Evolutionary conservation across 2,888 invertebrate genomes (phyloP), one percentile per base, ranked within the genome.

Genomic region (Mesopsocus fuscifrons): DNA sequence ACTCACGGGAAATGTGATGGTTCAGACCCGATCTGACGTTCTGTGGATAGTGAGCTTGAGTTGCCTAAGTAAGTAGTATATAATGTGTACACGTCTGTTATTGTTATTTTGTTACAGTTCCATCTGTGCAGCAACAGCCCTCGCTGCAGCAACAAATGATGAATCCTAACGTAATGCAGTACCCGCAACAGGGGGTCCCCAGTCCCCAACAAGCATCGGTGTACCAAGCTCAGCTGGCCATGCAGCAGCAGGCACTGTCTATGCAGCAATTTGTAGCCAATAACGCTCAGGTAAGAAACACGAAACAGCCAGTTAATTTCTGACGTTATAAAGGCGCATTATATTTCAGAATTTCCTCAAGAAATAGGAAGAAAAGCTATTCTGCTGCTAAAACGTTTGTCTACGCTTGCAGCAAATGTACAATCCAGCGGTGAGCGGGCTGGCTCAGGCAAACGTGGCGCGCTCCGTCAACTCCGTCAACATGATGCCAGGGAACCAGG

Each of bases 401-500:
- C n/a, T 38, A 20, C 11, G 26, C 20, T 38, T 38, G 38, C 38
- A 38, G 38, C 38, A 38, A 11, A 3, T 38, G 17, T 38, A 38
- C 21, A 38, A 38, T 20, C 16, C 17, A 3, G 18, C 15, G 21
- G 21, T 38, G 21, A 20, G 21, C 20, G 38, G 20, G 21, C n/a
- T 38, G 20, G 38, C 17, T 38, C 16, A 15, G 17, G 33, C 17
- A n/a, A 26, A 26, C 26, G 11, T 9, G 8, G 26, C 18, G 20
- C 9, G 6, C 17, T n/a, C 20, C 13, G 33, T 16, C 15, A 33
- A 16, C 33, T 15, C 21, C 17, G 21, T 20, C 4, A 13, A 15
- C 9, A 17, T 38, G 38, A 17, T 38, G 77, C 81, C 49, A 82
- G 81, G 60, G 74, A 76, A 53, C 57, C 62, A 38, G 60, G 64